Percentiles rank a stretch among this genome's conserved stretches.
phyloP scores from a whole-genome alignment of 2,888 invertebrate species.

The Sialis lutaria region DNA sequence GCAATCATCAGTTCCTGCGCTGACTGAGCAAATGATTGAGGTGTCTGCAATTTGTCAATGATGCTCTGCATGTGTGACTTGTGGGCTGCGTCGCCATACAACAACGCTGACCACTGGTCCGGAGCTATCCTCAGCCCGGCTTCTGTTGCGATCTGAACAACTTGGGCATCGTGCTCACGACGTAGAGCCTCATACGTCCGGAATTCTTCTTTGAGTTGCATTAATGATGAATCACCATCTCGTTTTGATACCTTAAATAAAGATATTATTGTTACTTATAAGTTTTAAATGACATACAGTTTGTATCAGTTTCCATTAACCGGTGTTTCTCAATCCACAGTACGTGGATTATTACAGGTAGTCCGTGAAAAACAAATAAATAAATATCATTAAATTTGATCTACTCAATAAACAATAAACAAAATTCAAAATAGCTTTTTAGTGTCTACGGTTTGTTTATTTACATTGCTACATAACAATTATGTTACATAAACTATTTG shows the following conservation, averaged over 20 bases:
- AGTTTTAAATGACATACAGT: neutral
- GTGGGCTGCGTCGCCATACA: conserved; percentile 90
- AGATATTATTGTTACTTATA: neutral
- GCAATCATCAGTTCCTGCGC: conserved; percentile 85
- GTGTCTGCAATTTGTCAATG: conserved; percentile 81
- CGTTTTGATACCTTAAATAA: conserved; percentile 69
- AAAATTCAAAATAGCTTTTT: too few relatives aligned
- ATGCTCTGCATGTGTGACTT: conserved; percentile 96
- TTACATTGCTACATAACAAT: too few relatives aligned
- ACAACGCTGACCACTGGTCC: conserved; percentile 93
- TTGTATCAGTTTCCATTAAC: neutral
- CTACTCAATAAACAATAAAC: too few relatives aligned
- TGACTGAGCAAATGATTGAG: conserved; percentile 79
- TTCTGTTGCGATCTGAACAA: conserved; percentile 95
- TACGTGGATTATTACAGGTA: too few relatives aligned
- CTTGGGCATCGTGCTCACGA: conserved; percentile 94
- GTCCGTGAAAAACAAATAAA: too few relatives aligned
- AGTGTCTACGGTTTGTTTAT: too few relatives aligned
- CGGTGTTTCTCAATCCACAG: too few relatives aligned
- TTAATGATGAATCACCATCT: conserved; percentile 90
- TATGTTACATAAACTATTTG: too few relatives aligned
- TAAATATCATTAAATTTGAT: too few relatives aligned
- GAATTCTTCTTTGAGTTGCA: conserved; percentile 96
- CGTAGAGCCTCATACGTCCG: conserved; percentile 84
- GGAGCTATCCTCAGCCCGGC: conserved; percentile 93